These are phyloP conservation scores for Phasia obesa DNA, from an alignment of 2,888 invertebrate genomes.

Conservation along the genomic window DNA sequence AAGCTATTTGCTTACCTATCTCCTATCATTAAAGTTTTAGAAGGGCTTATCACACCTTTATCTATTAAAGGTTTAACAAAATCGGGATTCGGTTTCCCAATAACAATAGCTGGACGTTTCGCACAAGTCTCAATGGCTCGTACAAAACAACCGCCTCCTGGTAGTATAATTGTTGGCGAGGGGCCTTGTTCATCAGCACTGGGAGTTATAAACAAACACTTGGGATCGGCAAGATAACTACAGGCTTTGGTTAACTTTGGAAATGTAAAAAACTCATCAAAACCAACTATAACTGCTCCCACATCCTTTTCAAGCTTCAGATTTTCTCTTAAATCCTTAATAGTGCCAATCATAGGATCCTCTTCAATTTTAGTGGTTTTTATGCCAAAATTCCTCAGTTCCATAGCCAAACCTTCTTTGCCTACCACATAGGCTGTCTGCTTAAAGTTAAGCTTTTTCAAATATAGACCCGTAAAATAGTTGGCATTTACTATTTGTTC, in stretches of 20 bases:
- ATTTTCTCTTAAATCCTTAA: constrained; percentile 83
- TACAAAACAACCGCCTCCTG: constrained; percentile 88
- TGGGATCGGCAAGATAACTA: constrained; percentile 89
- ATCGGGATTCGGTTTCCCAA: constrained; percentile 95
- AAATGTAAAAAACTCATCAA: constrained; percentile 95
- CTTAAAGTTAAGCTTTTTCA: background rate
- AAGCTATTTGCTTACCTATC: constrained; percentile 77
- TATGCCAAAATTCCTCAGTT: constrained; percentile 84
- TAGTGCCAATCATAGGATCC: background rate
- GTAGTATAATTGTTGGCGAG: constrained; percentile 88
- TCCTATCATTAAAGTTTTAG: constrained; percentile 85
- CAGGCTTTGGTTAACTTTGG: constrained; percentile 95
- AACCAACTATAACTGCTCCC: constrained; percentile 96
- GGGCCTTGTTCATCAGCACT: constrained; percentile 93
- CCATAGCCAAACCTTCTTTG: background rate
- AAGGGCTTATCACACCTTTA: constrained; percentile 89
- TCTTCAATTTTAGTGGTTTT: constrained; percentile 82
- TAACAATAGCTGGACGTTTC: constrained; percentile 83
- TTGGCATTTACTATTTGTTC: background rate
- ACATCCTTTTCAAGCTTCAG: constrained; percentile 84
- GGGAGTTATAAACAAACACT: constrained; percentile 93
- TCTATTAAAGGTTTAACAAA: constrained; percentile 87
- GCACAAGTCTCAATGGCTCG: background rate
- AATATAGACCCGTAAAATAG: background rate
- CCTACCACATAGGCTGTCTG: background rate